A percentile compares a stretch with the other conserved stretches of the same genome.
phyloP scores from a whole-genome alignment of 1,140 invertebrate genomes.

The Tetramorium simillimum region DNA sequence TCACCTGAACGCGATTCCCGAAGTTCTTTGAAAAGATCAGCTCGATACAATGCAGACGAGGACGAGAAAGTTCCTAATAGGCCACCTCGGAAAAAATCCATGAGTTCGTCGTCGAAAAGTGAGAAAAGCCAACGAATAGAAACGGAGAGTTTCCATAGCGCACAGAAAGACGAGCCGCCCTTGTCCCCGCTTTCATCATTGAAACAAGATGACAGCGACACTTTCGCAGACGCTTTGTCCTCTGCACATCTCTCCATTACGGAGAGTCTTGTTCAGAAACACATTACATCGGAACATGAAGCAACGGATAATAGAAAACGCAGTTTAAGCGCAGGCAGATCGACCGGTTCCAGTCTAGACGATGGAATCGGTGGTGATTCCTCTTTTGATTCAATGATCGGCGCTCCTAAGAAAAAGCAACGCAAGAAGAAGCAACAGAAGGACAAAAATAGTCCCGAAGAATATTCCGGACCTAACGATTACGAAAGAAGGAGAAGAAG shows the following conservation, averaged over 20 bases:
- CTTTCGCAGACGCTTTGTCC: slow-evolving; percentile 81
- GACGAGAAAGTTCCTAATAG: slow-evolving; percentile 72
- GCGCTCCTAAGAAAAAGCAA: slow-evolving; percentile 62
- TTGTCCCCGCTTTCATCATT: slow-evolving; percentile 71
- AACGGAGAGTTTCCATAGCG: slow-evolving; percentile 83
- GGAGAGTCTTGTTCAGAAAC: slow-evolving; percentile 47
- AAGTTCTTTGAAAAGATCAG: slow-evolving; percentile 69
- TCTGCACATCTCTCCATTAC: slow-evolving; percentile 71
- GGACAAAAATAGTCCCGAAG: slow-evolving; percentile 73
- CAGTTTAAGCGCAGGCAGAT: slow-evolving; percentile 66
- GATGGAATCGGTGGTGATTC: slow-evolving; percentile 70
- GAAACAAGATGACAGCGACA: slow-evolving; percentile 79
- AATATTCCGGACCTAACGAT: slow-evolving; percentile 65
- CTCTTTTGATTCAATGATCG: slow-evolving; percentile 72
- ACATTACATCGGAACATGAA: slow-evolving; percentile 37
- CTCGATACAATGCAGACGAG: slow-evolving; percentile 55
- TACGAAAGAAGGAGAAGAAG: slow-evolving; percentile 63
- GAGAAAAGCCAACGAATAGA: slow-evolving; percentile 75
- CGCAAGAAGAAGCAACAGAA: slow-evolving; percentile 68
- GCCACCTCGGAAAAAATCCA: slow-evolving; percentile 79
- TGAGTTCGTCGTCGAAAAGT: slow-evolving; percentile 76
- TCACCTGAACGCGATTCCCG: slow-evolving; percentile 70
- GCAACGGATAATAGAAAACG: slow-evolving; percentile 57
- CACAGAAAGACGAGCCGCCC: slow-evolving; percentile 74
- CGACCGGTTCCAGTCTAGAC: slow-evolving; percentile 67